Evolutionary conservation across 2,797 vertebrate genomes (phyloP).

Genomic region (Novumbra hubbsi): DNA sequence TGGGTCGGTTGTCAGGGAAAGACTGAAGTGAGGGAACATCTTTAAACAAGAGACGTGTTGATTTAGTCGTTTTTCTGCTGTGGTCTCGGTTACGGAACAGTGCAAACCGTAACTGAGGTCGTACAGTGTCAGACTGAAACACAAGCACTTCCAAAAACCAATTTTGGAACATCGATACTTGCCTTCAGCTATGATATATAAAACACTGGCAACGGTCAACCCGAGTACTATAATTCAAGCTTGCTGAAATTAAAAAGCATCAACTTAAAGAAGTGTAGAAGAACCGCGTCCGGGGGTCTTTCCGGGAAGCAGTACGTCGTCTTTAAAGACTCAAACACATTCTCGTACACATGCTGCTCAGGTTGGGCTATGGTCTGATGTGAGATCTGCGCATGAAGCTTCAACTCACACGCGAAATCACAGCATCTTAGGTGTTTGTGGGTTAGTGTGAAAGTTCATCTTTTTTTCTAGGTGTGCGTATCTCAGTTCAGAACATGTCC

Average conservation of each 20-base stretch:
- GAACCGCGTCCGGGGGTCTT: neutral
- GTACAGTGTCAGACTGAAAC: neutral
- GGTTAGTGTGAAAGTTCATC: constrained; percentile 10
- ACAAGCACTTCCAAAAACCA: neutral
- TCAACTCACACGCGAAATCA: neutral
- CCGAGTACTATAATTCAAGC: neutral
- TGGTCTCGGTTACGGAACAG: neutral
- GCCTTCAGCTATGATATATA: constrained; percentile 1
- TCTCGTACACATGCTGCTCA: constrained; percentile 51
- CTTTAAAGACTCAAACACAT: constrained; percentile 23
- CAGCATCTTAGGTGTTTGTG: neutral
- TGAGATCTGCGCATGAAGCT: constrained; percentile 25
- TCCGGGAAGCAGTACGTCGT: constrained; percentile 28
- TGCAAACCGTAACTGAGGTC: neutral
- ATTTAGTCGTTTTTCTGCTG: constrained; percentile 11
- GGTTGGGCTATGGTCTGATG: constrained; percentile 34
- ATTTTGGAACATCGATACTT: constrained; percentile 14
- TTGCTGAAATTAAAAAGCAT: constrained; percentile 10
- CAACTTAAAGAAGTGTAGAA: neutral
- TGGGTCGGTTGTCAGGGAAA: neutral
- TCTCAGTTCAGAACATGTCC: constrained; percentile 49
- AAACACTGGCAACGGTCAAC: neutral
- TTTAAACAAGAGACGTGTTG: neutral
- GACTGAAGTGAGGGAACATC: constrained; percentile 37
- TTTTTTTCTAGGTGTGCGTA: neutral